Base-by-base conservation (phyloP, 2,888 invertebrate species). In the Thereva unica region DNA sequence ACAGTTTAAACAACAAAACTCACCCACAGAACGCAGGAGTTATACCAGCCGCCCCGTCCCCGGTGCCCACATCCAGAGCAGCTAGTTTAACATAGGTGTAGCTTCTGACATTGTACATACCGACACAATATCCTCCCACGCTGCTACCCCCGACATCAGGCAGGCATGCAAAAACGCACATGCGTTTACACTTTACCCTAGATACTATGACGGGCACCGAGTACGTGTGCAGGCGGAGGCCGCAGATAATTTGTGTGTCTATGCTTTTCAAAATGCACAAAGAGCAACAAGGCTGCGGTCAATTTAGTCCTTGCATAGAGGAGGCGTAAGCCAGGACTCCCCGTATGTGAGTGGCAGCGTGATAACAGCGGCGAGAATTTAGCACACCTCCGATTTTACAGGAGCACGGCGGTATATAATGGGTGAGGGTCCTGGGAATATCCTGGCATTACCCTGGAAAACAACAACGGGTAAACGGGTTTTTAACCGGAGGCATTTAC, bases 281-380 rank as follows among this genome's bases (percentile, higher is more conserved):
- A 53, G 64, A 64, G 64, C 64, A 64, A 64, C 64, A 64, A 64
- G 64, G 42, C 53, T 64, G 64, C 53, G 64, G 64, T 64, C 64
- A 64, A 64, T 64, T 64, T 64, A 64, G 50, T 53, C 64, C 64
- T 64, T 64, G 64, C 44, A 52, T 40, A 44, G 44, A 53, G 52
- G 40, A 10, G 44, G 53, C 9, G 42, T 64, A 50, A 12, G 64
- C 23, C 23, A 23, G 23, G 23, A 23, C 23, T 23, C 1, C 23
- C 23, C 23, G 23, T 23, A 53, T 37, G 44, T 64, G 53, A 64
- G 53, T 64, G 64, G 44, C 64, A 64, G 53, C 52, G 64, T 64
- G 64, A 64, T 64, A 64, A 64, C 64, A 53, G 52, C 12, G 64
- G 64, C 64, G 64, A 53, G 64, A 64, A 64, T 12, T 64, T 52